Evolutionary conservation across 2,797 vertebrate species (phyloP), one percentile per base, ranked within the genome.

Genomic region (Menidia menidia): DNA sequence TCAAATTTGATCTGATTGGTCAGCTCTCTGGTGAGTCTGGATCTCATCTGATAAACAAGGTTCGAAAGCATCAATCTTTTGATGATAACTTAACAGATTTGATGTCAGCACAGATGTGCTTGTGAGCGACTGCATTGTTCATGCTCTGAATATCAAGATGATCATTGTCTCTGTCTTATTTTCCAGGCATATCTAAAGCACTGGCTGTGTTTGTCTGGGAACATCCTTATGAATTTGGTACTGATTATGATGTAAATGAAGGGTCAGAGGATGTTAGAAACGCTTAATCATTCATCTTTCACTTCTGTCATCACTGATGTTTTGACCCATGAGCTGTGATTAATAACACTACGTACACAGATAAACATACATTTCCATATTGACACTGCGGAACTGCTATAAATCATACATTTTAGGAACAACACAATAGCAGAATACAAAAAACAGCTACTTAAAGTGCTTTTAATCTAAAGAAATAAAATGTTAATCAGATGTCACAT

Each of bases 141-240:
- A 31, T 85, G 76, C 47, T 78, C 33, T 76, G 61, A 78, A 79
- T 89, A 71, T 60, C 76, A 82, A 80, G 32, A 33, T 35, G 25
- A 73, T 71, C 30, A 78, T 64, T 73, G 35, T 47, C 51, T 32
- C 31, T 15, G 8, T 57, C 12, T 69, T 60, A 33, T 74, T 80
- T 75, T 68, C 32, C 44, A 64, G 42, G 68, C 53, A 74, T 16
- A 69, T 7, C 18, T n/a, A 72, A 60, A 59, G 13, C 13, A 71
- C 18, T 32, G 18, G 57, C 42, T 44, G 35, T 51, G 42, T 71
- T 63, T 8, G 60, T 64, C 31, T 61, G 48, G 9, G 41, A 59
- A 42, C 33, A 75, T 47, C 42, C 67, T 59, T 62, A 64, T 78
- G 15, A 48, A 53, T 66, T 39, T 59, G 14, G 9, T 4, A 41